Percentiles rank a stretch among this genome's conserved stretches.
phyloP scores from a whole-genome alignment of 2,113 vertebrate genomes.

The Nyctibius bracteatus region DNA sequence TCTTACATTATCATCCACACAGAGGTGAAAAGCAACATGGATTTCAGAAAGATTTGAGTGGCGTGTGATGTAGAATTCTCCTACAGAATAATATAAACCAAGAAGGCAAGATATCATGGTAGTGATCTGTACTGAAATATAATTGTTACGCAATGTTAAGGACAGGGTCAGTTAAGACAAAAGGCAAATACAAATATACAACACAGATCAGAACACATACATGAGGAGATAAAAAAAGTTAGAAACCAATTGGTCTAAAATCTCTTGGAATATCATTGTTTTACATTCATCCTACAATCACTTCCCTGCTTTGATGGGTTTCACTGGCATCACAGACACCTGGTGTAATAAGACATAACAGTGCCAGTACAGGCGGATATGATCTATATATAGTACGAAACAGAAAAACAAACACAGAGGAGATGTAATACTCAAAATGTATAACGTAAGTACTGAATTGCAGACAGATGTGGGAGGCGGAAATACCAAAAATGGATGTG shows the following conservation, averaged over 20 bases:
- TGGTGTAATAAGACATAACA: not conserved
- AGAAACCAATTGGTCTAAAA: not conserved
- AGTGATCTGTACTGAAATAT: not conserved
- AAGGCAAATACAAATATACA: not conserved
- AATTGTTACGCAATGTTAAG: not conserved
- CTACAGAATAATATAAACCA: conserved; percentile 57
- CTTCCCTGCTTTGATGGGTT: not conserved
- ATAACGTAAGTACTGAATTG: conserved; percentile 20
- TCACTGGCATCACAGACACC: not conserved
- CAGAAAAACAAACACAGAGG: conserved; percentile 45
- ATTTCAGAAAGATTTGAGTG: conserved; percentile 97
- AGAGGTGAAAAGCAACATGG: conserved; percentile 93
- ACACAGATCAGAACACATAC: not conserved
- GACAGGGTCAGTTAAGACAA: not conserved
- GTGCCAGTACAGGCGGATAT: conserved; percentile 12
- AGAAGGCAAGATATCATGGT: not conserved
- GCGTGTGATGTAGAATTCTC: conserved; percentile 94
- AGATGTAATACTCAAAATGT: conserved; percentile 44
- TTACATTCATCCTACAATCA: not conserved
- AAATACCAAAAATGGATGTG: conserved; percentile 43
- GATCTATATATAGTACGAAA: conserved; percentile 12
- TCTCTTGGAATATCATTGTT: not conserved
- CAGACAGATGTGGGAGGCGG: conserved; percentile 57
- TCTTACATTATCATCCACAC: conserved; percentile 94
- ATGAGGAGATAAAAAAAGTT: not conserved